Conservation (phyloP, 2,113 vertebrate species). For the Cathartes aura region DNA sequence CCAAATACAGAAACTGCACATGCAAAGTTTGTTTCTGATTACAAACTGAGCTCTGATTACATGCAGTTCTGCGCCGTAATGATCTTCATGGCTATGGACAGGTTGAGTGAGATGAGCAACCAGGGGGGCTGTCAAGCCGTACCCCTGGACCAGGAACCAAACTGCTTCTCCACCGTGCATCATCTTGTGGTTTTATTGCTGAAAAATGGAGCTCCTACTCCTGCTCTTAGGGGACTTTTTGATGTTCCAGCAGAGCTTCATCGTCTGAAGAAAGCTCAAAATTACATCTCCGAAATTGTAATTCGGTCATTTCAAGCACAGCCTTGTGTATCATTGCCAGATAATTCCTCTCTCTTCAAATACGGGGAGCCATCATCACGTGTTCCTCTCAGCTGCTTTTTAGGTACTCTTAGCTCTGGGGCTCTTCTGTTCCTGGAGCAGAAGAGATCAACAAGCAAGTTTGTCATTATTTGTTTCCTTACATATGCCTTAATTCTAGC, state of each 20-base stretch:
- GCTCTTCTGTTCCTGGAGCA: neutral
- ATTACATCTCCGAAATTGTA: neutral
- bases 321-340: neutral
- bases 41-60: neutral
- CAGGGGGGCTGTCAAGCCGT: neutral
- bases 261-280: neutral
- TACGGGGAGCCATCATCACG: fast-evolving
- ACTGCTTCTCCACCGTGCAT: neutral
- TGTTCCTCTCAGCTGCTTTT: neutral
- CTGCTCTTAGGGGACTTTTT: neutral
- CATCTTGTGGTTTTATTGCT: neutral
- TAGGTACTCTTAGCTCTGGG: neutral
- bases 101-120: neutral
- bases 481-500: neutral
- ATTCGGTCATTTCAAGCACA: neutral
- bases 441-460: neutral
- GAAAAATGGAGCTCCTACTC: neutral
- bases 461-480: neutral
- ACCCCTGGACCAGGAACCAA: neutral
- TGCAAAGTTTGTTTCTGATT: neutral
- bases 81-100: fast-evolving
- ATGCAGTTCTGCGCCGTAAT: fast-evolving
- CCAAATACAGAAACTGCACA: fast-evolving
- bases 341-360: neutral
- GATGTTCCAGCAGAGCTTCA: neutral